Percentiles rank a stretch among this genome's conserved stretches.
Evolutionary conservation across 2,888 invertebrate genomes (phyloP).

Genomic region (Hirudinaria manillensis): DNA sequence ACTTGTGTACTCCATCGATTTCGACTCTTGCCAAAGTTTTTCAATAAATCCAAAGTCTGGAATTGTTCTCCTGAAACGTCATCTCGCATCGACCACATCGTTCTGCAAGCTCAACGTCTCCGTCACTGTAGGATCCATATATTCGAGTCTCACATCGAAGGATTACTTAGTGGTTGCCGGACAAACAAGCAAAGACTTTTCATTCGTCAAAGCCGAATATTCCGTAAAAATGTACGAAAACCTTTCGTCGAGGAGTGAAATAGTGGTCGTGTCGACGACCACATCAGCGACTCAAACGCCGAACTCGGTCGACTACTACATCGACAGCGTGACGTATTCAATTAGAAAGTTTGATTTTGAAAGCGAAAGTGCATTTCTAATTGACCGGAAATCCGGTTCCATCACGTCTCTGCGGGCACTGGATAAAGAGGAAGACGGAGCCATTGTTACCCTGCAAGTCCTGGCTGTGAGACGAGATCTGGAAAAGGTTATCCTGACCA

Average conservation of each 20-base stretch:
- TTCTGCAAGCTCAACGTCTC: neutral
- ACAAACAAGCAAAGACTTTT: neutral
- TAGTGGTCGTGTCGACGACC: neutral
- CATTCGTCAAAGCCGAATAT: neutral
- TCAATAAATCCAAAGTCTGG: constrained; percentile 3
- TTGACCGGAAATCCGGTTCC: constrained; percentile 13
- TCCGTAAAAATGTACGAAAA: neutral
- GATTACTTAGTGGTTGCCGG: neutral
- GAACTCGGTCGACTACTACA: neutral
- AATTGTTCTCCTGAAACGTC: neutral
- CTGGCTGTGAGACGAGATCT: neutral
- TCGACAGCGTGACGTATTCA: neutral
- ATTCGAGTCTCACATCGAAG: neutral
- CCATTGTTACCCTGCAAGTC: neutral
- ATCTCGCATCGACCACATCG: neutral
- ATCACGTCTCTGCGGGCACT: neutral
- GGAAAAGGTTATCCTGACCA: no score
- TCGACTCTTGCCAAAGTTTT: neutral
- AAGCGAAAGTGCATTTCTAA: neutral
- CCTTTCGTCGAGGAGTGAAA: neutral
- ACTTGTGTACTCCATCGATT: neutral
- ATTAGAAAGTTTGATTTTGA: neutral
- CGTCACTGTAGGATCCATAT: neutral
- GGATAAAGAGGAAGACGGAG: constrained; percentile 12
- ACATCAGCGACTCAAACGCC: neutral